Conservation (phyloP, 1,140 invertebrate genomes). For the Leucophenga varia region DNA sequence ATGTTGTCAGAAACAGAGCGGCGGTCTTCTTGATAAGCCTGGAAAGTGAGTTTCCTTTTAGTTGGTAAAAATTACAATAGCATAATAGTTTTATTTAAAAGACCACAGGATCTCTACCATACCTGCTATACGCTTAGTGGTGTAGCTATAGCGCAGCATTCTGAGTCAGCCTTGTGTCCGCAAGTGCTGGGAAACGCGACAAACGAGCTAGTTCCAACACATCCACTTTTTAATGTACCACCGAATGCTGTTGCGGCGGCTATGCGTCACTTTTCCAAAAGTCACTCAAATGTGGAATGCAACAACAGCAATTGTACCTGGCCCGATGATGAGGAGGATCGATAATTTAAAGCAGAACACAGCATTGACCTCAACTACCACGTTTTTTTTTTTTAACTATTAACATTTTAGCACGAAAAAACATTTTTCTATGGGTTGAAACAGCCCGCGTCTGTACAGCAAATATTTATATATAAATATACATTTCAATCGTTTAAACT, state of each 20-base stretch:
- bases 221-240: conserved; percentile 70
- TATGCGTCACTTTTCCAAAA: conserved; percentile 31
- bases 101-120: conserved; percentile 89
- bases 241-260: conserved; percentile 44
- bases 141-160: conserved; percentile 91
- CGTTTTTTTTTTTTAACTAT: too few species aligned
- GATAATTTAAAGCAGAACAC: too few species aligned
- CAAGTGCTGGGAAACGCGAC: conserved; percentile 62
- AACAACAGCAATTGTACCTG: conserved; percentile 12
- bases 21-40: conserved; percentile 96
- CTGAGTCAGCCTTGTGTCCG: conserved; percentile 58
- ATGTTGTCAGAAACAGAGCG: conserved; percentile 85
- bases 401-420: too few species aligned
- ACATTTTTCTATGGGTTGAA: too few species aligned
- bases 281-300: conserved; percentile 13
- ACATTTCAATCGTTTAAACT: too few species aligned
- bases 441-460: too few species aligned
- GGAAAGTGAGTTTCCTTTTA: conserved; percentile 85
- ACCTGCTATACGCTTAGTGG: conserved; percentile 96
- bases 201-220: conserved; percentile 65
- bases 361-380: too few species aligned
- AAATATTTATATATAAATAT: too few species aligned
- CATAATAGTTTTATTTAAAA: too few species aligned
- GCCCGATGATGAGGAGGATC: neutral
- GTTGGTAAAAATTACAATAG: too few species aligned